phyloP scores from a whole-genome alignment of 2,888 invertebrate species.

The Leptinotarsa rubiginosa region DNA sequence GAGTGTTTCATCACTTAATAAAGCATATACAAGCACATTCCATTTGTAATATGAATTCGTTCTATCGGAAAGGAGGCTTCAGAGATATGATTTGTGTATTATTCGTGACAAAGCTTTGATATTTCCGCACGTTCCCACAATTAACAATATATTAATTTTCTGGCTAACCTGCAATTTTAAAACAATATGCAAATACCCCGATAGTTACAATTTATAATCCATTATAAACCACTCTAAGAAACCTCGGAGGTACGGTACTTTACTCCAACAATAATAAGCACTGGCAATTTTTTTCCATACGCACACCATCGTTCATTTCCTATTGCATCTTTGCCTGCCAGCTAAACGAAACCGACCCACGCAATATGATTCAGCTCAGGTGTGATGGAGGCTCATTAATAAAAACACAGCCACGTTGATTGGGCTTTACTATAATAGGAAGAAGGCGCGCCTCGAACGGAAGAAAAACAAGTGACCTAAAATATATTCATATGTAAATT shows the following conservation, averaged over 20 bases:
- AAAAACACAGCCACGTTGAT: constrained; percentile 65
- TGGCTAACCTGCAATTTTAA: constrained; percentile 34
- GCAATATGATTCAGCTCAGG: constrained; percentile 62
- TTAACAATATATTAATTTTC: constrained; percentile 19
- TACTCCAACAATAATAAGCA: constrained; percentile 43
- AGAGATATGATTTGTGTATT: not conserved
- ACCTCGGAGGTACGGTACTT: constrained; percentile 42
- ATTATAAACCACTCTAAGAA: constrained; percentile 47
- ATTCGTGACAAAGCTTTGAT: constrained; percentile 5
- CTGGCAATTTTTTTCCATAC: constrained; percentile 30
- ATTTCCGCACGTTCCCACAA: constrained; percentile 18
- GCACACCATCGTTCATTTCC: constrained; percentile 42
- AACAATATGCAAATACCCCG: constrained; percentile 46
- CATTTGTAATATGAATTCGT: not conserved
- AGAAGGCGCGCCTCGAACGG: constrained; percentile 58
- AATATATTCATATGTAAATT: constrained; percentile 58
- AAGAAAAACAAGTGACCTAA: constrained; percentile 60
- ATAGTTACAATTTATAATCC: constrained; percentile 49
- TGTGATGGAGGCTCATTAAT: constrained; percentile 65
- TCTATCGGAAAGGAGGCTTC: not conserved
- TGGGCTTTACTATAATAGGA: constrained; percentile 67
- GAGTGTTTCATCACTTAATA: too few relatives aligned
- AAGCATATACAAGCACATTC: not conserved
- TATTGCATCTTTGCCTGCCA: constrained; percentile 41
- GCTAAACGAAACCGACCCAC: constrained; percentile 20